Evolutionary conservation across 2,113 vertebrate genomes (phyloP).

Genomic region (Sturnira hondurensis): DNA sequence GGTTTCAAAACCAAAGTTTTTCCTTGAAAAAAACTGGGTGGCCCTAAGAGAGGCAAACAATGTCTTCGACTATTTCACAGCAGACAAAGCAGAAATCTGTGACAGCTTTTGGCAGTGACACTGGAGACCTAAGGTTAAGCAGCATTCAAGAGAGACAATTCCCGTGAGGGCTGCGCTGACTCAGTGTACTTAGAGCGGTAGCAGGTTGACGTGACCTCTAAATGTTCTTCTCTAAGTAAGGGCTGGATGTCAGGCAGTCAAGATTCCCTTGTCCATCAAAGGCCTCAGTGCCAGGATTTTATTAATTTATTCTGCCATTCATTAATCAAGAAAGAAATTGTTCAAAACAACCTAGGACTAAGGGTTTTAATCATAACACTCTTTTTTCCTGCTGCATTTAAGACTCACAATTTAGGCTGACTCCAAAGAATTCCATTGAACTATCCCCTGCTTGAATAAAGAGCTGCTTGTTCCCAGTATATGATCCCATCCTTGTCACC

Average conservation of each 20-base stretch:
- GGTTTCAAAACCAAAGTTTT: background rate
- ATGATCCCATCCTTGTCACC: background rate
- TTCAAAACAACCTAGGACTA: constrained; percentile 14
- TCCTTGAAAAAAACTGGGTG: constrained; percentile 11
- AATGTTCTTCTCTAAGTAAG: background rate
- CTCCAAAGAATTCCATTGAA: constrained; percentile 12
- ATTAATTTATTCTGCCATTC: constrained; percentile 59
- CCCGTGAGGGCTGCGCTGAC: background rate
- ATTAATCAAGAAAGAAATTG: constrained; percentile 60
- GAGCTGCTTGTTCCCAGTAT: background rate
- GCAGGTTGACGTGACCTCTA: background rate
- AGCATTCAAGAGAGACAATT: background rate
- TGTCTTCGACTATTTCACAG: constrained; percentile 1
- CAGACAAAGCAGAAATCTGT: background rate
- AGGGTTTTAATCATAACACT: constrained; percentile 10
- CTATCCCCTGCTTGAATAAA: background rate
- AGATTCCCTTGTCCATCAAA: background rate
- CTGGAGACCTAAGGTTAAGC: background rate
- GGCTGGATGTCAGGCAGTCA: background rate
- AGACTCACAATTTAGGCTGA: background rate
- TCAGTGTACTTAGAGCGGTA: background rate
- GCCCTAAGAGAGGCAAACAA: background rate
- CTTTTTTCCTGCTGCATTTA: constrained; percentile 3
- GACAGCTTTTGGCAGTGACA: background rate
- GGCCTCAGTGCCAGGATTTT: background rate